Base-by-base conservation (phyloP, 1,140 invertebrate species). In the Zaprionus kolodkinae region DNA sequence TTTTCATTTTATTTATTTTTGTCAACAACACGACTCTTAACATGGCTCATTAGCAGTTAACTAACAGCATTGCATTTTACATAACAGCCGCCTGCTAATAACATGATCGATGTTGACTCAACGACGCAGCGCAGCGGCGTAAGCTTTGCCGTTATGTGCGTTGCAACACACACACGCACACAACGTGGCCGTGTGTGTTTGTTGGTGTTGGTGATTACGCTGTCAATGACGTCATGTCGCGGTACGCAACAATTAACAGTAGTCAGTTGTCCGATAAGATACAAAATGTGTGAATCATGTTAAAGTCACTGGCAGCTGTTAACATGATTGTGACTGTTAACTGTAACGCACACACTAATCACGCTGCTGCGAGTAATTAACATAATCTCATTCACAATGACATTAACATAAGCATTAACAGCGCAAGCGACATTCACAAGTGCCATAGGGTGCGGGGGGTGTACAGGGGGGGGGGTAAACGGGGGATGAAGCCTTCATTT, bases 21-120 rank as follows among this genome's bases (percentile, higher is more conserved):
- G 65, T 73, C 64, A 72, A 61, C 70, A 61, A 7, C n/a, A n/a
- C 38, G 6, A 40, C 38, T 36, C 55, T 70, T 63, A 63, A 55
- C 67, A 70, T 62, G 52, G 71, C 59, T 74, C 66, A 74, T 74
- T 74, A 74, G 56, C 40, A 62, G 48, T 63, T 74, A 70, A 70
- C 52, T 74, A 74, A 74, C 59, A 70, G 59, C 33, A 57, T 2
- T 33, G 57, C 48, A 36, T 10, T 54, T 68, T 52, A 48, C 66
- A 70, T 63, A 74, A 69, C 52, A 70, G 59, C 52, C 12, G 38
- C 10, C 57, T 50, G 66, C 50, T 62, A 74, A 62, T 56, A 74
- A 48, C 66, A 72, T 63, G 50, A 63, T 74, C 72, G 36, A 21
- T 21, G 54, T 43, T 12, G 30, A 27, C 2, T 52, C 25, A 66